phyloP scores from a whole-genome alignment of 2,113 vertebrate genomes.

The Casuarius casuarius region DNA sequence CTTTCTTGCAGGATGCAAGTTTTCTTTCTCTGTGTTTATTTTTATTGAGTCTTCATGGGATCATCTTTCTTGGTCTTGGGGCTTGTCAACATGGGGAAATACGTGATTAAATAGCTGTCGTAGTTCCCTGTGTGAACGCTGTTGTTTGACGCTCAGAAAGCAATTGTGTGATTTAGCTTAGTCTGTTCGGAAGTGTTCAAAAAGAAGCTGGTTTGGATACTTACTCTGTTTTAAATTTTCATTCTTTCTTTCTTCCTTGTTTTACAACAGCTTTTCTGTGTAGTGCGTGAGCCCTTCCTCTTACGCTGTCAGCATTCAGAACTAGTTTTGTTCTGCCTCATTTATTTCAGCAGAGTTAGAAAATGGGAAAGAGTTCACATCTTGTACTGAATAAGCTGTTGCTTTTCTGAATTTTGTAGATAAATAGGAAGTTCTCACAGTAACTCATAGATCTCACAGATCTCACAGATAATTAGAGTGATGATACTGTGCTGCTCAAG shows the following conservation, averaged over 20 bases:
- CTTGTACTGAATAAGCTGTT: neutral
- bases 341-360: neutral
- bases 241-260: neutral
- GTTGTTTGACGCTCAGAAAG: neutral
- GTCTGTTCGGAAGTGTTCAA: neutral
- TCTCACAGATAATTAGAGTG: too few relatives aligned
- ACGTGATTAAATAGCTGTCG: neutral
- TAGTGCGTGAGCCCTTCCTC: neutral
- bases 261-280: neutral
- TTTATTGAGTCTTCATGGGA: neutral
- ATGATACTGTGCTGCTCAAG: neutral
- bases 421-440: neutral
- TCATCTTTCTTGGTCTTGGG: neutral
- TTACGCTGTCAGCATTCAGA: neutral
- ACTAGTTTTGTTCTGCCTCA: neutral
- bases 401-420: neutral
- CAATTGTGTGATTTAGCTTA: neutral
- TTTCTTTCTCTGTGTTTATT: constrained; percentile 19
- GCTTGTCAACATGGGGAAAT: neutral
- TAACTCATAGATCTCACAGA: too few relatives aligned
- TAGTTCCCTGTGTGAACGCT: neutral
- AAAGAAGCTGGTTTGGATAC: neutral
- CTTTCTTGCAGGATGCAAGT: neutral
- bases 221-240: neutral
- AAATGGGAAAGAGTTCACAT: neutral